Percentiles rank a stretch among this genome's conserved stretches.
phyloP scores from a whole-genome alignment of 2,113 vertebrate genomes.

The Sula dactylatra region DNA sequence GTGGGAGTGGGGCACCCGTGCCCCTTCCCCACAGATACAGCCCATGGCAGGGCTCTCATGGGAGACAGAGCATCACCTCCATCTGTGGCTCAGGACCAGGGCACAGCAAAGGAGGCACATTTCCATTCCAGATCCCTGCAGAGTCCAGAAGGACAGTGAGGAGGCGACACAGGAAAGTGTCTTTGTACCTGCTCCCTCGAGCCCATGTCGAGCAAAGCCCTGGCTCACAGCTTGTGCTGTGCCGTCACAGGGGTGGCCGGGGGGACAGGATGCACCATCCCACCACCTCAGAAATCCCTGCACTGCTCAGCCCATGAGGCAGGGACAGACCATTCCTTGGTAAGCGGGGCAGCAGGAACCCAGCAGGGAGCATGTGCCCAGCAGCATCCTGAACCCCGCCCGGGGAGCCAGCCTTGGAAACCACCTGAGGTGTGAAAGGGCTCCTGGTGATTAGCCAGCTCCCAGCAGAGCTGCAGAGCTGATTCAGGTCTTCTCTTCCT shows the following conservation, averaged over 20 bases:
- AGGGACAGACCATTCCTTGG: not conserved
- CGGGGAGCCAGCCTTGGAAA: not conserved
- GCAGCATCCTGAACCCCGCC: not conserved
- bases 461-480: not conserved
- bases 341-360: not conserved
- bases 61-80: not conserved
- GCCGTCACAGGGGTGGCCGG: not conserved
- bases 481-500: not conserved
- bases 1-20: not conserved
- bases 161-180: not conserved
- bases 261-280: not conserved
- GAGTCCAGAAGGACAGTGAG: no score
- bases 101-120: not conserved
- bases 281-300: not conserved
- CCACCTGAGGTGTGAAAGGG: not conserved
- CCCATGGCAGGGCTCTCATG: fast-evolving
- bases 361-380: not conserved
- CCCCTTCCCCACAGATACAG: not conserved
- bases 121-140: not conserved
- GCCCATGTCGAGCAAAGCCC: not conserved
- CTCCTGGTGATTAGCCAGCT: not conserved
- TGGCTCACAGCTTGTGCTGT: not conserved
- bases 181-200: not conserved
- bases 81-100: not conserved
- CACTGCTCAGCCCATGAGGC: not conserved